phyloP scores from a whole-genome alignment of 2,113 vertebrate species.

The Panthera uncia region DNA sequence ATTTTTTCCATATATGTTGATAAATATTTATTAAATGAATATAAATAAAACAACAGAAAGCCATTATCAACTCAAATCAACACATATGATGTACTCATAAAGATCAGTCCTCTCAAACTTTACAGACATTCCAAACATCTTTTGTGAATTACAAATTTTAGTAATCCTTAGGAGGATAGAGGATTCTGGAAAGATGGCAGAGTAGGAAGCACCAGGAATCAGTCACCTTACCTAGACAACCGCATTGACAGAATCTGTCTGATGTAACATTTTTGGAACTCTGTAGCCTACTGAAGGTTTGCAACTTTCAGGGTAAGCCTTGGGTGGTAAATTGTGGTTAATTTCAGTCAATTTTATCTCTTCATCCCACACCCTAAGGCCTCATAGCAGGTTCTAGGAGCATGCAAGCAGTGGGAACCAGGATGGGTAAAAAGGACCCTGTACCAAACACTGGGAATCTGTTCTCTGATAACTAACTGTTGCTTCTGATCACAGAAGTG shows the following conservation, averaged over 20 bases:
- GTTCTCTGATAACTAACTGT: neutral
- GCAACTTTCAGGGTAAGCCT: neutral
- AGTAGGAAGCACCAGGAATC: neutral
- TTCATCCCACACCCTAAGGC: neutral
- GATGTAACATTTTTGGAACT: neutral
- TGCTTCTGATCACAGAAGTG: neutral
- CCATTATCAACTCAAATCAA: neutral
- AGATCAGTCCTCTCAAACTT: neutral
- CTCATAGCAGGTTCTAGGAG: neutral
- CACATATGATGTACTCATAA: neutral
- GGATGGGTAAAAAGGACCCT: neutral
- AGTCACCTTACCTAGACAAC: neutral
- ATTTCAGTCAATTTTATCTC: neutral
- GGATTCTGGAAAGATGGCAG: neutral
- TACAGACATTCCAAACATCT: neutral
- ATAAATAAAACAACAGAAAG: neutral
- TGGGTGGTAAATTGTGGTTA: neutral
- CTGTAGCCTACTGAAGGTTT: neutral
- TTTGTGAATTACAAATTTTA: neutral
- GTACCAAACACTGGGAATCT: neutral
- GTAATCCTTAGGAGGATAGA: neutral
- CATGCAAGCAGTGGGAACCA: neutral
- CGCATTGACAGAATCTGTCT: neutral
- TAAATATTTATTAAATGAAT: constrained; percentile 2
- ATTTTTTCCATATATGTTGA: neutral